phyloP scores from a whole-genome alignment of 2,888 invertebrate genomes.

The Pseudococcus jackbeardsleyi region DNA sequence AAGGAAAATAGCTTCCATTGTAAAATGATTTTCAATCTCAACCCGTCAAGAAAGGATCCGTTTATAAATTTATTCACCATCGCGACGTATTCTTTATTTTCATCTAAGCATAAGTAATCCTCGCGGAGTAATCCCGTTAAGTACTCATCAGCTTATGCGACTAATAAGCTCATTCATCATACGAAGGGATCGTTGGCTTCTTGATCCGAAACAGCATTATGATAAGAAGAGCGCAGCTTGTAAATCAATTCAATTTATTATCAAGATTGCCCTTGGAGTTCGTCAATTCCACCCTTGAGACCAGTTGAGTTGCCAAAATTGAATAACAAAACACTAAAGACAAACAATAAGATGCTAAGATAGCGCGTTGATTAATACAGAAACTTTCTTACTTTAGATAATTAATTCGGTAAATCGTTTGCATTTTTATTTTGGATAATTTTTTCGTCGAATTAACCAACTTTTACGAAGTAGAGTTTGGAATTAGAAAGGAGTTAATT shows the following conservation, averaged over 20 bases:
- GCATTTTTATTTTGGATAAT: constrained; percentile 3
- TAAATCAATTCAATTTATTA: constrained; percentile 10
- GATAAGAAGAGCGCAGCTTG: neutral
- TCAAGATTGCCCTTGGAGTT: neutral
- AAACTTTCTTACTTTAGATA: constrained; percentile 1
- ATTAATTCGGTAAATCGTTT: constrained; percentile 27
- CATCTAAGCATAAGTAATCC: neutral
- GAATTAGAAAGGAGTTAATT: neutral
- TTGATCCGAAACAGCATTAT: neutral
- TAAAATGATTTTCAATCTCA: too few species aligned
- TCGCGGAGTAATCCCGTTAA: neutral
- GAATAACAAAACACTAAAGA: neutral
- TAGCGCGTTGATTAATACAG: constrained; percentile 7
- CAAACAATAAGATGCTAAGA: constrained; percentile 6
- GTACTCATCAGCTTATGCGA: neutral
- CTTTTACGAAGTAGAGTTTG: neutral
- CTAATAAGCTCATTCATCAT: neutral
- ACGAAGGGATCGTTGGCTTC: neutral
- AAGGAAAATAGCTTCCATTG: too few species aligned
- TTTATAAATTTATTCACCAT: too few species aligned
- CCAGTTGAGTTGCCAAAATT: constrained; percentile 1
- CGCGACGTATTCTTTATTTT: neutral
- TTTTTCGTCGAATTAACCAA: constrained; percentile 3
- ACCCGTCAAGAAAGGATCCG: too few species aligned
- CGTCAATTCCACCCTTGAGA: neutral